Conservation (phyloP, 2,888 invertebrate genomes). For the Notodonta dromedarius region DNA sequence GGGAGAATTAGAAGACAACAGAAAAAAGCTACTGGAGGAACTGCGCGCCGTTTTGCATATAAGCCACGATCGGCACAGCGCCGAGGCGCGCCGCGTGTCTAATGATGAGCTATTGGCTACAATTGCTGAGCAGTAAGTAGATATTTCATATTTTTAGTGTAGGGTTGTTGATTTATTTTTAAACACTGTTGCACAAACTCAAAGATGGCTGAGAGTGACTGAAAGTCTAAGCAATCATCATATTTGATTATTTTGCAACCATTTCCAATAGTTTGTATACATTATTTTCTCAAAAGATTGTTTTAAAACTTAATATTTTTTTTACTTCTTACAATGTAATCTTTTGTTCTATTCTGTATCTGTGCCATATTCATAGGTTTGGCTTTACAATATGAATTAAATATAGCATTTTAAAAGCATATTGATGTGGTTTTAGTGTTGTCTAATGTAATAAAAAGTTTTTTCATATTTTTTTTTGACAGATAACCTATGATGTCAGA, state of each 20-base stretch:
- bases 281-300: constrained; percentile 40
- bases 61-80: constrained; percentile 95
- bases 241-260: constrained; percentile 28
- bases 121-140: constrained; percentile 94
- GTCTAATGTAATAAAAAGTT: constrained; percentile 17
- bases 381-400: constrained; percentile 32
- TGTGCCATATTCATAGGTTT: constrained; percentile 49
- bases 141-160: constrained; percentile 48
- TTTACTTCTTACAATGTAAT: constrained; percentile 30
- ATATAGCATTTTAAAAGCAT: constrained; percentile 13
- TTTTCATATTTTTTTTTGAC: constrained; percentile 49
- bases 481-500: constrained; percentile 66
- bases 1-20: constrained; percentile 93
- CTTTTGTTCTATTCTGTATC: constrained; percentile 30
- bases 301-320: constrained; percentile 35
- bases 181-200: constrained; percentile 64
- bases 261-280: constrained; percentile 25
- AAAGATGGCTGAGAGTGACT: constrained; percentile 74
- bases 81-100: constrained; percentile 95
- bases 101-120: constrained; percentile 95
- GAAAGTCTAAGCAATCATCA: constrained; percentile 45
- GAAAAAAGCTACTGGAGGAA: constrained; percentile 93
- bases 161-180: constrained; percentile 69
- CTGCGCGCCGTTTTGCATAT: constrained; percentile 93
- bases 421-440: constrained; percentile 8